Evolutionary conservation across 2,888 invertebrate genomes (phyloP), one percentile per base, ranked within the genome.

Genomic region (Neuroscelio doddi): DNA sequence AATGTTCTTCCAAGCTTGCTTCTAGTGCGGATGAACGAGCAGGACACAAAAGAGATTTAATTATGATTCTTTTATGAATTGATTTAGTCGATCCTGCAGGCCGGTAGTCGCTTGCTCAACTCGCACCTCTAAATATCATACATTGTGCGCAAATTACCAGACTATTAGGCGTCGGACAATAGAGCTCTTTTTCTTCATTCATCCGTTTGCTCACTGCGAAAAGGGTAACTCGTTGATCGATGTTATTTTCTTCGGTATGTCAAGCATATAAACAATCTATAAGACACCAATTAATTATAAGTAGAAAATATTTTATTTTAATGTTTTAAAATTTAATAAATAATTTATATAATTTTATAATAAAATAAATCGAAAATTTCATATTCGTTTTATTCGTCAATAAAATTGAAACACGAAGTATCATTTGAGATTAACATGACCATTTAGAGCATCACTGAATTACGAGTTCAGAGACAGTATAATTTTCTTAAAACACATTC

Each of bases 51-150:
- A 77, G 81, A 76, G 74, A 78, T 76, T 78, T 82, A 83, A 83
- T 83, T 82, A 81, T 75, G 79, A 82, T 78, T 82, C 82, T 82
- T 83, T 83, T 82, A 82, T 83, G 80, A 83, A 81, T 78, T 74
- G 79, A 83, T 83, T 82, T 79, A 80, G 74, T 76, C 73, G 75
- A 74, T 76, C 73, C 74, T 69, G 70, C 55, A 71, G 61, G 71
- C 72, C 73, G 73, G 76, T 72, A 77, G 73, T 74, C 63, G 69
- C 67, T 63, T 58, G 69, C 69, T 52, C 71, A 73, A 71, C 52
- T 70, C 68, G 70, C 74, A 68, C 75, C 72, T 73, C 74, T 74
- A 75, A 78, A 81, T 79, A 80, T 76, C 74, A 75, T 77, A 81
- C 81, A 82, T 82, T 83, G 80, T 82, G 74, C 75, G 70, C 69